Conservation (phyloP, 2,797 vertebrate genomes). For the Hippocampus kuda region DNA sequence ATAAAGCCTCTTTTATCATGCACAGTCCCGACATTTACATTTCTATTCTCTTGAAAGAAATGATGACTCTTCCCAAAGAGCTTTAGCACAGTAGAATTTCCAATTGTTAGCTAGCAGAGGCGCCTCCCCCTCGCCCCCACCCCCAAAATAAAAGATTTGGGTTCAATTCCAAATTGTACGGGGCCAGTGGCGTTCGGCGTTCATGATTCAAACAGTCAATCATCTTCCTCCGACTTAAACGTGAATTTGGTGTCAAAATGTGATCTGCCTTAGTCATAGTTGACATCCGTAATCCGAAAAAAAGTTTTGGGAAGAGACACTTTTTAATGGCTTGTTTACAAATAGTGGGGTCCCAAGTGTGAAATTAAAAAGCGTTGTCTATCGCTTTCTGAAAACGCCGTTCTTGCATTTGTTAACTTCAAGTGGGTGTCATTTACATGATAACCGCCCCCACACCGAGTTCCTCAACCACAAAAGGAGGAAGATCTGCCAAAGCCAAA, state of each 20-base stretch:
- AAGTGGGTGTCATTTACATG: too few species aligned
- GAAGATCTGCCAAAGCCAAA: too few species aligned
- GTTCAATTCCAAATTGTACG: not conserved
- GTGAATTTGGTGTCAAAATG: conserved; percentile 1
- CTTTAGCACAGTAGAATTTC: not conserved
- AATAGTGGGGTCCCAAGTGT: not conserved
- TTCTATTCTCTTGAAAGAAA: not conserved
- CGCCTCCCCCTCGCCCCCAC: too few species aligned
- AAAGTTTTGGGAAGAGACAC: not conserved
- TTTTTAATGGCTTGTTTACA: not conserved
- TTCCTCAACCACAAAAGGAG: too few species aligned
- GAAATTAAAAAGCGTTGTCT: too few species aligned
- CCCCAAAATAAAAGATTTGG: not conserved
- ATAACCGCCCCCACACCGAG: too few species aligned
- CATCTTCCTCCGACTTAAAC: not conserved
- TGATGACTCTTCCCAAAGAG: not conserved
- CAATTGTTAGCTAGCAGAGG: not conserved
- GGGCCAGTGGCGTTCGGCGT: not conserved
- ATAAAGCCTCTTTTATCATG: not conserved
- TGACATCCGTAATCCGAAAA: not conserved
- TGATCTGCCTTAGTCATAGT: not conserved
- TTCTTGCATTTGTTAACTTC: too few species aligned
- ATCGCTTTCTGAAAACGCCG: too few species aligned
- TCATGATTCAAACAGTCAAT: not conserved
- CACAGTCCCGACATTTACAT: not conserved